Evolutionary conservation across 2,797 vertebrate genomes (phyloP), one percentile per base, ranked within the genome.

Genomic region (Lacerta viridis): DNA sequence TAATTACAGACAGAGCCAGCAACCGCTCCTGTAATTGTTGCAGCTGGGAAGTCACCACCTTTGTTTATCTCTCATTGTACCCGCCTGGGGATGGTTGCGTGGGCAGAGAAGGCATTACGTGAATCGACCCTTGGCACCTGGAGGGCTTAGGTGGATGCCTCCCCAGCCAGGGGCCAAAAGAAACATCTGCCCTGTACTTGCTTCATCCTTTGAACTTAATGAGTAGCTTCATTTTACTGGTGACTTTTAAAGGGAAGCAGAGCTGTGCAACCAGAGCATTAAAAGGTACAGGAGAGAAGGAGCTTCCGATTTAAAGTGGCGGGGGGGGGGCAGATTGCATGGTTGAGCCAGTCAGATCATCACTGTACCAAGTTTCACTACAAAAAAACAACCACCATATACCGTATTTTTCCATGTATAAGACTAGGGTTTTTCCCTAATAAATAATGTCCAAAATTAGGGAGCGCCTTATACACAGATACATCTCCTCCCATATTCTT

Each of bases 191-290:
- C 15, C 6, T 17, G 64, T 7, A 59, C 72, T 55, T 61, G 41
- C 77, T 41, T 29, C 41, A 71, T 43, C 71, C 50, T 87, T 79
- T 80, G 33, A 80, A 80, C 13, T 9, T 87, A 84, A 90, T 80
- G 9, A 83, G 43, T 61, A 84, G 55, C 27, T 83, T 87, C 64
- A 79, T 50, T 80, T 83, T 66, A 18, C 74, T 33, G 11, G 80
- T 41, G 50, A 36, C 64, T 55, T 10, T 83, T 6, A 78, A 81
- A 89, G 55, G n/a, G 55, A 75, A 43, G 55, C 46, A 71, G 46
- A 72, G 33, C 50, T 33, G 10, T 23, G 75, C 66, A 68, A 9
- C 74, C n/a, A 55, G 25, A 36, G 23, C 20, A 33, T 11, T 61
- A 15, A 20, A 9, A 50, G 7, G 13, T 36, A 23, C 23, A 80